phyloP scores from a whole-genome alignment of 2,113 vertebrate species.

The Carassius gibelio region DNA sequence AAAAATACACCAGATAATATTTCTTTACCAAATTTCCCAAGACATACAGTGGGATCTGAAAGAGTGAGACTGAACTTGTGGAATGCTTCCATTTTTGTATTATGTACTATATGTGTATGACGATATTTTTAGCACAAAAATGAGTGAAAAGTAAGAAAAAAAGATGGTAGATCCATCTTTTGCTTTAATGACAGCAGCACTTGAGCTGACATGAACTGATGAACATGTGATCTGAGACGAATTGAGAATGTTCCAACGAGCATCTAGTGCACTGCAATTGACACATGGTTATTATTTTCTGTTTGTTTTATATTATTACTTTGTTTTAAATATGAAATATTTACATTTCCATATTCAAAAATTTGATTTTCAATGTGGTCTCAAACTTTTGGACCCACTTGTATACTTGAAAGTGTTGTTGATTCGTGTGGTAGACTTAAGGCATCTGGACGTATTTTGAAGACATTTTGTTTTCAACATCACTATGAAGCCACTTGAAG shows the following conservation, averaged over 20 bases:
- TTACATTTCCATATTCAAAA: background rate
- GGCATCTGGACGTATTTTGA: background rate
- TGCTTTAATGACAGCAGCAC: background rate
- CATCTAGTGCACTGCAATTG: background rate
- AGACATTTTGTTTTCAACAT: background rate
- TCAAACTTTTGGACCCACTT: background rate
- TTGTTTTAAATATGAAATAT: background rate
- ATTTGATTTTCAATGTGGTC: background rate
- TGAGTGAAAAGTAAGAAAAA: background rate
- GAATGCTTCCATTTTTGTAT: background rate
- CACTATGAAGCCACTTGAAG: background rate
- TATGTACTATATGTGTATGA: background rate
- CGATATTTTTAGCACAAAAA: background rate
- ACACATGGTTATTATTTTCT: background rate
- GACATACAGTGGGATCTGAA: background rate
- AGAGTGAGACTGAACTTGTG: background rate
- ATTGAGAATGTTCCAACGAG: background rate
- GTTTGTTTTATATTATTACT: background rate
- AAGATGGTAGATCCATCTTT: background rate
- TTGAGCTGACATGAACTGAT: background rate
- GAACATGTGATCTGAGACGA: background rate
- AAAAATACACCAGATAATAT: too few species aligned
- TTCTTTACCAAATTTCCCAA: background rate
- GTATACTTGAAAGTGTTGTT: background rate
- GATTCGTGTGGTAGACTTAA: background rate